Evolutionary conservation across 2,797 vertebrate genomes (phyloP).

Genomic region (Lagocephalus sceleratus): DNA sequence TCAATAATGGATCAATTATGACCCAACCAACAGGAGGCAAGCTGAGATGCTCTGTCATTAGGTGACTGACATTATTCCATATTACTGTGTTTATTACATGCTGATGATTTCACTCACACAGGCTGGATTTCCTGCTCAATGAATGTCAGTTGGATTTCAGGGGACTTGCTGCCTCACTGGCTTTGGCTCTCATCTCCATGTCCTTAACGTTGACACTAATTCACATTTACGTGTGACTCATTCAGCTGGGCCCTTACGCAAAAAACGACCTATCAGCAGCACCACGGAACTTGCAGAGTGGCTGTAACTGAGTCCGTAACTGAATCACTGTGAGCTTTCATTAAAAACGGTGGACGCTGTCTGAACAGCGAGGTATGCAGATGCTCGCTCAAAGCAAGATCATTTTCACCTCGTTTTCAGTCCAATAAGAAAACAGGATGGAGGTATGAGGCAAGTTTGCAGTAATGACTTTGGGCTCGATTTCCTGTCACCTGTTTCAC

Average conservation of each 20-base stretch:
- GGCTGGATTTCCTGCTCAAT: no score
- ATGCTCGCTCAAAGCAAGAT: constrained; percentile 14
- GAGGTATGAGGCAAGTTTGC: constrained; percentile 30
- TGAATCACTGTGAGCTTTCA: constrained; percentile 29
- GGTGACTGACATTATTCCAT: constrained; percentile 8
- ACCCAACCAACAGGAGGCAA: no score
- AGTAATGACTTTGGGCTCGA: constrained; percentile 19
- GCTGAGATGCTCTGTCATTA: background rate
- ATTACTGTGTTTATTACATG: background rate
- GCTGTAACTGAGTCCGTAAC: no score
- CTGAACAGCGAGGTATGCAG: constrained; percentile 19
- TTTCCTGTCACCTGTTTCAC: constrained; percentile 27
- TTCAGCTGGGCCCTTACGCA: constrained; percentile 36
- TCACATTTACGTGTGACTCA: constrained; percentile 44
- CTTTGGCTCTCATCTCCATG: constrained; percentile 19
- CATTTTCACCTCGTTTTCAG: constrained; percentile 22
- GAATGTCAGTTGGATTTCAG: constrained; percentile 27
- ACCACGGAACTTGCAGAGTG: constrained; percentile 26
- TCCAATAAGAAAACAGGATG: constrained; percentile 47
- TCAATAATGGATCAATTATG: no score
- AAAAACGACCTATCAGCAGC: constrained; percentile 42
- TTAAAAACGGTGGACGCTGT: constrained; percentile 28
- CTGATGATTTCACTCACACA: no score
- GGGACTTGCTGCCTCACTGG: constrained; percentile 7
- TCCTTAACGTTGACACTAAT: constrained; percentile 32